Evolutionary conservation across 1,140 invertebrate species (phyloP).

Genomic region (Lepidurus couesii): DNA sequence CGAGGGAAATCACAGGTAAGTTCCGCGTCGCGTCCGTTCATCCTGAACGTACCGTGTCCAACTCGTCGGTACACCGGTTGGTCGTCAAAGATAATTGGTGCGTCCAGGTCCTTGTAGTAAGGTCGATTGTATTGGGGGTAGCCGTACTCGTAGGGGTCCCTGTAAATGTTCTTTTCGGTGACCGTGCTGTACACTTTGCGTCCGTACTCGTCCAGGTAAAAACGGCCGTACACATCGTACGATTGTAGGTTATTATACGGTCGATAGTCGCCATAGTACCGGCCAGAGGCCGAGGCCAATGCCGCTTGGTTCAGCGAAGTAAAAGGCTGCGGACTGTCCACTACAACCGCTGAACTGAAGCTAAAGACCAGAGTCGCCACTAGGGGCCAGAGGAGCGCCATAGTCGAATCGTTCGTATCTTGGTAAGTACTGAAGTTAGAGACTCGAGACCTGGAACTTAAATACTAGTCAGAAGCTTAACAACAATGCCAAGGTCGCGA

Average conservation of each 20-base stretch:
- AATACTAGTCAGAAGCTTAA: not conserved
- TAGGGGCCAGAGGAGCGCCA: not conserved
- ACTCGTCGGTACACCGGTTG: not conserved
- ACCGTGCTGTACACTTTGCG: constrained; percentile 26
- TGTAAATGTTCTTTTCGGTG: constrained; percentile 24
- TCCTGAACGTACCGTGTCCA: constrained; percentile 24
- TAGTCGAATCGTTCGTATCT: not conserved
- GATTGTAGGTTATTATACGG: not conserved
- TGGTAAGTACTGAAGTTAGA: constrained; percentile 1
- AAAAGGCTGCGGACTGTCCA: not conserved
- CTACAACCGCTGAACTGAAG: not conserved
- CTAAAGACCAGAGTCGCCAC: not conserved
- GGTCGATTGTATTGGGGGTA: not conserved
- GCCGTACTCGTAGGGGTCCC: constrained; percentile 24
- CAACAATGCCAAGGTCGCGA: constrained; percentile 7
- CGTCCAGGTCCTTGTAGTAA: not conserved
- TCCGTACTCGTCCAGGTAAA: constrained; percentile 26
- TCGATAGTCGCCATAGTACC: not conserved
- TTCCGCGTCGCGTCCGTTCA: constrained; percentile 23
- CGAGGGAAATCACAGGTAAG: constrained; percentile 26
- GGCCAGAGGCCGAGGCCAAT: not conserved
- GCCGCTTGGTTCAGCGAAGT: not conserved
- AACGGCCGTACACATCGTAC: constrained; percentile 23
- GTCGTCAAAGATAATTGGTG: not conserved
- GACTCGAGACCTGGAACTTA: not conserved